These are phyloP conservation scores for Myripristis murdjan DNA, from an alignment of 2,797 vertebrate species.

Conservation along the genomic window DNA sequence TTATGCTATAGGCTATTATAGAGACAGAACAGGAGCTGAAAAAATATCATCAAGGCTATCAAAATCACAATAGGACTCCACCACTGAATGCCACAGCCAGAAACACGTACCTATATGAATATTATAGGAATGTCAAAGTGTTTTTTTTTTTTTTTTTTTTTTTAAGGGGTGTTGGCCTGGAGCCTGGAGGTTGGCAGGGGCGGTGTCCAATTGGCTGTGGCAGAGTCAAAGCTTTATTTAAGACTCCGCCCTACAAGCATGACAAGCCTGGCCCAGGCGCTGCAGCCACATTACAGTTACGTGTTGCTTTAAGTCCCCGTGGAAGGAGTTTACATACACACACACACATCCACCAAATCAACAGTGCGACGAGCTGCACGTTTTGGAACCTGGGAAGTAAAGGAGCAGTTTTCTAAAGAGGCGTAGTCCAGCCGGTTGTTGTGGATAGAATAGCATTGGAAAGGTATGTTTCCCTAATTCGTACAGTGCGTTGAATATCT, in stretches of 20 bases:
- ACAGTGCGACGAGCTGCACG: slow-evolving; percentile 38
- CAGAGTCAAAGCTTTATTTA: slow-evolving; percentile 74
- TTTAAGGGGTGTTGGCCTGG: slow-evolving; percentile 24
- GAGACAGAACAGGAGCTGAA: not conserved
- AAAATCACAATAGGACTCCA: not conserved
- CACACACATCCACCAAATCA: slow-evolving; percentile 34
- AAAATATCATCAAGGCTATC: not conserved
- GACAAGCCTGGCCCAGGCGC: slow-evolving; percentile 75
- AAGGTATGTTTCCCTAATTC: slow-evolving; percentile 28
- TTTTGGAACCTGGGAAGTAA: not conserved
- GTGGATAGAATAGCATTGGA: slow-evolving; percentile 25
- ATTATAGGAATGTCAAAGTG: slow-evolving; percentile 9
- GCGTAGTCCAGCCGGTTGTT: not conserved
- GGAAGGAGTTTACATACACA: slow-evolving; percentile 67
- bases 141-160: slow-evolving; percentile 31
- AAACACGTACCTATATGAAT: too few relatives aligned
- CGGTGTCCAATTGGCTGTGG: slow-evolving; percentile 84
- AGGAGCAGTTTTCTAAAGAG: slow-evolving; percentile 14
- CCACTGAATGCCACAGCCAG: not conserved
- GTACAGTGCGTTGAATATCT: not conserved
- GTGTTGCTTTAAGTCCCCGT: slow-evolving; percentile 72
- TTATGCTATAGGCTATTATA: not conserved
- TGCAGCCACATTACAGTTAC: slow-evolving; percentile 72
- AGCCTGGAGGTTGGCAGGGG: slow-evolving; percentile 63
- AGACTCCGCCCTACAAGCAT: slow-evolving; percentile 80